These are phyloP conservation scores for Marisa cornuarietis DNA, from an alignment of 1,140 invertebrate genomes.

Conservation along the genomic window DNA sequence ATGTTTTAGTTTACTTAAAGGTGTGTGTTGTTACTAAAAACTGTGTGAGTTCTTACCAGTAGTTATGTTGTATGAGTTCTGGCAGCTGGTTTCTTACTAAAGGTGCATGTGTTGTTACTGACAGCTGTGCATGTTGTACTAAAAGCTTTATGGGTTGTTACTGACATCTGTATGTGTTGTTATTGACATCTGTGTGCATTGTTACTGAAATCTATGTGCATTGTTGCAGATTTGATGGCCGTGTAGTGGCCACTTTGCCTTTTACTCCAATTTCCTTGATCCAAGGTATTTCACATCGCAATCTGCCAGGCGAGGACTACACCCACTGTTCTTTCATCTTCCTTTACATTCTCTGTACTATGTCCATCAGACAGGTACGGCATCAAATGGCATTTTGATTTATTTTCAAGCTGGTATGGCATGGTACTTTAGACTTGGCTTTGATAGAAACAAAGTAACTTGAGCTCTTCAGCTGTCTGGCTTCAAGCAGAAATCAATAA, in stretches of 20 bases:
- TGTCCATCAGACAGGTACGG: conserved; percentile 92
- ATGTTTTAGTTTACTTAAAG: too few species aligned
- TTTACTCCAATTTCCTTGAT: conserved; percentile 96
- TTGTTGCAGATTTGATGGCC: conserved; percentile 90
- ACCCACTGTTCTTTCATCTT: conserved; percentile 99
- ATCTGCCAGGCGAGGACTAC: conserved; percentile 94
- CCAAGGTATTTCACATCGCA: conserved; percentile 96
- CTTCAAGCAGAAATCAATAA: too few species aligned
- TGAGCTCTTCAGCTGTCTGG: too few species aligned
- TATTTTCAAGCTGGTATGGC: too few species aligned
- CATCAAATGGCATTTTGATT: neutral
- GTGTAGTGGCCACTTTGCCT: conserved; percentile 95
- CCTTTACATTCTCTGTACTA: conserved; percentile 98
- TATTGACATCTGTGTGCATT: neutral
- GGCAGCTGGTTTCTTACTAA: too few species aligned
- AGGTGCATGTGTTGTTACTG: too few species aligned
- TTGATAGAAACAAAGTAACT: too few species aligned
- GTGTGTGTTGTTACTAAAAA: too few species aligned
- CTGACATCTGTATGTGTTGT: neutral
- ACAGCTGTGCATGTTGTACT: neutral
- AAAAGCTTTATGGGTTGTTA: neutral
- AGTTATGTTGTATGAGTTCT: too few species aligned
- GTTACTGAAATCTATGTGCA: neutral
- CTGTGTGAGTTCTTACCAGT: too few species aligned
- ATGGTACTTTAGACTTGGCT: too few species aligned